Percentiles rank a stretch among this genome's conserved stretches.
These are phyloP conservation scores for Oegoconia quadripuncta DNA, from an alignment of 2,888 invertebrate genomes.

Conservation along the genomic window DNA sequence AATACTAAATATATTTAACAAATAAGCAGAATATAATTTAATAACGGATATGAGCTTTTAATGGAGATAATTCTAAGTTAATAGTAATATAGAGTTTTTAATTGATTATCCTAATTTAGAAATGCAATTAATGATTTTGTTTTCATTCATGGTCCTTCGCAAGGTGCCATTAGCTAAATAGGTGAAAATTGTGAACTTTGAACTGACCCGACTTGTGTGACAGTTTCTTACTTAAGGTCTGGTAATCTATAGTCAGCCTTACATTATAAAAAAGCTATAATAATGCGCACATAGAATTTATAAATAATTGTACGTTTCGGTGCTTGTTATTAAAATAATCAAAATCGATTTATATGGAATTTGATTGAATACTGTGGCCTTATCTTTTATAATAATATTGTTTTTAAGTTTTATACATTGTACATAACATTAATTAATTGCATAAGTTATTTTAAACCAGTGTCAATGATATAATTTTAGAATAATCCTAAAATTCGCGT, in stretches of 20 bases:
- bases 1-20: no score
- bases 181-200: no score
- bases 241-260: no score
- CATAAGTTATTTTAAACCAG: conserved; percentile 37
- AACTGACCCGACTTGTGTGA: no score
- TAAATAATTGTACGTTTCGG: conserved; percentile 6
- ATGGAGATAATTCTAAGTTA: conserved; percentile 22
- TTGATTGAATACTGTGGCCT: conserved; percentile 49
- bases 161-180: conserved; percentile 31
- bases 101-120: no score
- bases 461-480: conserved; percentile 29
- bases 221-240: no score
- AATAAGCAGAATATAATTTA: no score
- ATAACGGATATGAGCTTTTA: conserved; percentile 21
- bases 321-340: conserved; percentile 2
- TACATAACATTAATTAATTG: conserved; percentile 63
- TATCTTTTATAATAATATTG: conserved; percentile 41
- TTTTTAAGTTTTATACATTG: conserved; percentile 48
- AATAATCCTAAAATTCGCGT: conserved; percentile 15
- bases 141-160: conserved; percentile 20
- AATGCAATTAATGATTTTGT: no score
- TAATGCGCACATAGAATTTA: background rate
- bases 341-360: background rate
- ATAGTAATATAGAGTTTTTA: conserved; percentile 17
- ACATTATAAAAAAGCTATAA: no score